Evolutionary conservation across 2,113 vertebrate species (phyloP), one percentile per base, ranked within the genome.

Genomic region (Dasypus novemcinctus): DNA sequence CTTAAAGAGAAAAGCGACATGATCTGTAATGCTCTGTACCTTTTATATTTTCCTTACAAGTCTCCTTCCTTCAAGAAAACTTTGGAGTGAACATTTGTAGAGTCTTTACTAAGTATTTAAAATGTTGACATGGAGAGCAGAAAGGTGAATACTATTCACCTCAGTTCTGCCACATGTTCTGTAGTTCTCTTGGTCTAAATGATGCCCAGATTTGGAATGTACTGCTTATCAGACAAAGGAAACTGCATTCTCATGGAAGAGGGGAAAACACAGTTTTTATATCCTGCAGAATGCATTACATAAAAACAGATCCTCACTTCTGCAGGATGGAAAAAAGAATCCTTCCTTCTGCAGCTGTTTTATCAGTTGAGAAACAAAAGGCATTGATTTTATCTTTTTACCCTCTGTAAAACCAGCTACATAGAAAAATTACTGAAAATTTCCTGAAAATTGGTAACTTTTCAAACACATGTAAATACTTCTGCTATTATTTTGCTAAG

Each of bases 201-300:
- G 69, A 94, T 90, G 76, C 46, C 69, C 90, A 92, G 92, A 86
- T 95, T 91, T 92, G 82, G 69, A 76, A 68, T 92, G 61, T 49
- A 41, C 41, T 83, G 25, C 43, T 38, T 64, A 2, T 91, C 46
- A 90, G 13, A 75, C 33, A 71, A 86, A 84, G 61, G 79, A 81
- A 76, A 74, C 85, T 91, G 21, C 31, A 18, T 90, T 94, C 33
- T 78, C 41, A 29, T 83, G 1, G 59, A 72, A 90, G 74, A 36
- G 75, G 25, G 8, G 11, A 71, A 69, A 72, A 79, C 72, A 79
- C 72, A 76, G n/a, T 78, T 91, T 54, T 90, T 84, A 41, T 75
- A n/a, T 91, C 90, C 38, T 86, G 38, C 12, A 86, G 84, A 52
- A 49, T 29, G 7, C 18, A 13, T 71, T 92, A 49, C 36, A 57